A percentile compares a stretch with the other conserved stretches of the same genome.
These are phyloP conservation scores for Schizopygopsis malacanthus DNA, from an alignment of 2,797 vertebrate genomes.

Conservation along the genomic window DNA sequence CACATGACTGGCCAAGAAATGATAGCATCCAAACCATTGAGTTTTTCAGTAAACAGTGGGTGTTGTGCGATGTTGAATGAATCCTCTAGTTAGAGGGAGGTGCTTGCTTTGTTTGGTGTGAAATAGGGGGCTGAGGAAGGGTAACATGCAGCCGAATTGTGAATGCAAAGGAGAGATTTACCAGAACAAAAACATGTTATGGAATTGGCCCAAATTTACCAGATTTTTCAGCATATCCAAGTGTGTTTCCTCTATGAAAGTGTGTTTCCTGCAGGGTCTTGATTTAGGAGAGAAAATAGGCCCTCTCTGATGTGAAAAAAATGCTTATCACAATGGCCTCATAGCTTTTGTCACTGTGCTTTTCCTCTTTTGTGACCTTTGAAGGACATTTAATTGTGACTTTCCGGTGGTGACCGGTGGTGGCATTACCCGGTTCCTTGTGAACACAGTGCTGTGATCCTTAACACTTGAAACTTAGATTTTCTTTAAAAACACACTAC, in stretches of 20 bases:
- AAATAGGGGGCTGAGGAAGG: slow-evolving; percentile 30
- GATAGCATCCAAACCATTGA: neutral
- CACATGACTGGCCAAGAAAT: neutral
- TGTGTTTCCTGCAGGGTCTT: slow-evolving; percentile 17
- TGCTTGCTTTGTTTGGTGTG: slow-evolving; percentile 29
- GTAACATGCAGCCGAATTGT: neutral
- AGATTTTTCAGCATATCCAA: slow-evolving; percentile 14
- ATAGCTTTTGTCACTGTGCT: neutral
- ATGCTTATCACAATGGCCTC: slow-evolving; percentile 14
- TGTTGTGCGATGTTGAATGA: slow-evolving; percentile 11
- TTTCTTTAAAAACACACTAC: neutral
- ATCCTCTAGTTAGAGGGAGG: slow-evolving; percentile 1
- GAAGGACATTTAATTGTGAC: neutral
- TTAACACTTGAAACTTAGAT: slow-evolving; percentile 15
- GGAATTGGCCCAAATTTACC: slow-evolving; percentile 22
- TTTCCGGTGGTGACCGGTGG: slow-evolving; percentile 17
- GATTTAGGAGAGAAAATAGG: neutral
- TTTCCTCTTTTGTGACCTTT: slow-evolving; percentile 27
- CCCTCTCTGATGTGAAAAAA: slow-evolving; percentile 28
- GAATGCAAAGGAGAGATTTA: slow-evolving; percentile 38
- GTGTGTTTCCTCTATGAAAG: slow-evolving; percentile 16
- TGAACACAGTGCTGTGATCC: slow-evolving; percentile 12
- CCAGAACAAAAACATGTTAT: slow-evolving; percentile 16
- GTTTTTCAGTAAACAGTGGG: slow-evolving; percentile 1
- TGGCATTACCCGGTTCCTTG: neutral